A percentile compares a stretch with the other conserved stretches of the same genome.
Evolutionary conservation across 2,888 invertebrate species (phyloP).

Genomic region (Megalurothrips usitatus): DNA sequence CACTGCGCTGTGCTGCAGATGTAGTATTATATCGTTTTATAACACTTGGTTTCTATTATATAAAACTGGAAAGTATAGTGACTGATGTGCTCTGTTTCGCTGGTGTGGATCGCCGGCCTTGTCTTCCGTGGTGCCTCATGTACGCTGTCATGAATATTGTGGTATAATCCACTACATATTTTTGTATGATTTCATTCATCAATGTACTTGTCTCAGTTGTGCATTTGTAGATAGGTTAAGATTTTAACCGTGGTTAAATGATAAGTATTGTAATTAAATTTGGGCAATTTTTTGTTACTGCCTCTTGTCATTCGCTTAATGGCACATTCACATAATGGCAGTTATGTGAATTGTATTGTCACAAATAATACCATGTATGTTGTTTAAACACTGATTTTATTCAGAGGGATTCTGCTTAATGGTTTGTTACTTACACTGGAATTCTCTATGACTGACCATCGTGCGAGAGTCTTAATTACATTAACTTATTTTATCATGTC

Average conservation of each 20-base stretch:
- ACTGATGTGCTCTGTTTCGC: constrained; percentile 12
- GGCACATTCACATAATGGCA: constrained; percentile 1
- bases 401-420: constrained; percentile 14
- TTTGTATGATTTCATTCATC: constrained; percentile 18
- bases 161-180: constrained; percentile 6
- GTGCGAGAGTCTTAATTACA: constrained; percentile 1
- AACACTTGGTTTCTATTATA: constrained; percentile 13
- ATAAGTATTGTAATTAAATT: constrained; percentile 5
- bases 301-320: neutral
- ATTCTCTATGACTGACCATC: constrained; percentile 7
- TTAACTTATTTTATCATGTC: constrained; percentile 21
- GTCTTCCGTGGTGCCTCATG: constrained; percentile 21
- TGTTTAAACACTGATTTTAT: constrained; percentile 11
- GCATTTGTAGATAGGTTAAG: constrained; percentile 22
- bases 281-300: neutral
- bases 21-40: constrained; percentile 26
- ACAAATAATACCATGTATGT: constrained; percentile 5
- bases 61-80: constrained; percentile 23
- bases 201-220: constrained; percentile 3
- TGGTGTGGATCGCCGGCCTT: constrained; percentile 15
- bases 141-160: constrained; percentile 18
- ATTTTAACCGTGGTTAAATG: neutral
- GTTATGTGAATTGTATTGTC: neutral
- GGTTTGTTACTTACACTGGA: constrained; percentile 24
- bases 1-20: constrained; percentile 25